Evolutionary conservation across 2,888 invertebrate genomes (phyloP).

Genomic region (Zaprionus obscuricornis): DNA sequence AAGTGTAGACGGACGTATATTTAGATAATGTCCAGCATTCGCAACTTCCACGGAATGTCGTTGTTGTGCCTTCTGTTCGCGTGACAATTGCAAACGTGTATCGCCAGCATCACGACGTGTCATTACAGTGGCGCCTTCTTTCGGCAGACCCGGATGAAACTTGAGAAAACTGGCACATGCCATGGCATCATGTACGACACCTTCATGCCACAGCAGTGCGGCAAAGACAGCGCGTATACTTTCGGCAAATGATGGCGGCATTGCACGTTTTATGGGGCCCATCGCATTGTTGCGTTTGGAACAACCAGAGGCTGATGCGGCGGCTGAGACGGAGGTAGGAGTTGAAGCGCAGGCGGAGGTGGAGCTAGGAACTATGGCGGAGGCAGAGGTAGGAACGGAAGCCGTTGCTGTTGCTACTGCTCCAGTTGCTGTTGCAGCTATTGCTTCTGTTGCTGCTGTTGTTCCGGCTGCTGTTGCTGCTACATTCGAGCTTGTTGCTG

Average conservation of each 20-base stretch:
- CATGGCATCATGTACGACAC: conserved; percentile 98
- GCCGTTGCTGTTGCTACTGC: too few relatives aligned
- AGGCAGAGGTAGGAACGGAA: background rate
- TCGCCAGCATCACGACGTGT: conserved; percentile 85
- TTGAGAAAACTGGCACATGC: conserved; percentile 98
- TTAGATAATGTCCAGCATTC: conserved; percentile 89
- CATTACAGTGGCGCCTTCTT: conserved; percentile 90
- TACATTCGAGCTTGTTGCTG: background rate
- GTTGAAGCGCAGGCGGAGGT: conserved; percentile 21
- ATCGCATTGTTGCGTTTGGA: conserved; percentile 59
- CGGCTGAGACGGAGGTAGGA: conserved; percentile 57
- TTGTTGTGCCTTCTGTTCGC: conserved; percentile 88
- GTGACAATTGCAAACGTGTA: conserved; percentile 77
- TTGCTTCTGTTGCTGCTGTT: too few relatives aligned
- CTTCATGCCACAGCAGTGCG: conserved; percentile 98
- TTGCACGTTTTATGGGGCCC: conserved; percentile 89
- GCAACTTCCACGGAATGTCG: conserved; percentile 95
- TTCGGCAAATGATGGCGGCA: conserved; percentile 96
- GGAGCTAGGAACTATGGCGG: conserved; percentile 71
- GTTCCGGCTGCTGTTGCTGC: conserved; percentile 3
- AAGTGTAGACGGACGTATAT: conserved; percentile 90
- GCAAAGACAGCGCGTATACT: conserved; percentile 97
- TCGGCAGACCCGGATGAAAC: conserved; percentile 94
- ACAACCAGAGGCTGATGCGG: conserved; percentile 36
- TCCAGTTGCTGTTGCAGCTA: too few relatives aligned